Evolutionary conservation across 2,888 invertebrate genomes (phyloP), one percentile per base, ranked within the genome.

Genomic region (Dolichopus griseipennis): DNA sequence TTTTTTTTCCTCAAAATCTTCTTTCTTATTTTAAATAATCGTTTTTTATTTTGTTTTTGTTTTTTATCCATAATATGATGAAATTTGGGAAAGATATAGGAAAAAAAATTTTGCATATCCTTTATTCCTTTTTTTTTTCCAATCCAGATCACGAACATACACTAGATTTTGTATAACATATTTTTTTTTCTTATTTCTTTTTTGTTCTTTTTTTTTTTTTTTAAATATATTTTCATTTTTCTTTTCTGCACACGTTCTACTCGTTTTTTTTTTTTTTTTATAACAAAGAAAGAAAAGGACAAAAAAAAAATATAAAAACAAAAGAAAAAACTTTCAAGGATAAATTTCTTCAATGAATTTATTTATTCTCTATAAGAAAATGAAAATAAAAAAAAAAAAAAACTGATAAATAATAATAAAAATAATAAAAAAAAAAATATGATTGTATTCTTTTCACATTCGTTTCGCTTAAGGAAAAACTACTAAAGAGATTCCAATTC

Each of bases 111-210:
- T 37, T 37, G 9, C n/a, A 52, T 52, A 52, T 52, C 52, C 52
- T 52, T 52, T 41, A 6, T 41, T 12, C 8, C 27, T 18, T 52
- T 18, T 18, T 52, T 52, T 41, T 41, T 41, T 12, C 8, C 27
- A 37, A 52, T 52, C 52, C 52, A 52, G 52, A 52, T 52, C 52
- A 52, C 52, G 52, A 52, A 52, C 52, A 52, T 18, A 52, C 52
- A 52, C 52, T 52, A 52, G 52, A 52, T 52, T 52, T 52, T 52
- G 15, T 52, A 6, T 18, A 18, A 18, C 18, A n/a, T 52, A 18
- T 52, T 18, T 52, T 18, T 52, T 52, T 52, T 15, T 6, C 12
- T 43, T 43, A 9, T 7, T 43, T 43, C 12, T 3, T 43, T 43
- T 43, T 43, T 43, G 15, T 15, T 43, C 12, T 43, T 43, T 52